These are phyloP conservation scores for Gracilinanus agilis DNA, from an alignment of 2,113 vertebrate species.

Conservation along the genomic window DNA sequence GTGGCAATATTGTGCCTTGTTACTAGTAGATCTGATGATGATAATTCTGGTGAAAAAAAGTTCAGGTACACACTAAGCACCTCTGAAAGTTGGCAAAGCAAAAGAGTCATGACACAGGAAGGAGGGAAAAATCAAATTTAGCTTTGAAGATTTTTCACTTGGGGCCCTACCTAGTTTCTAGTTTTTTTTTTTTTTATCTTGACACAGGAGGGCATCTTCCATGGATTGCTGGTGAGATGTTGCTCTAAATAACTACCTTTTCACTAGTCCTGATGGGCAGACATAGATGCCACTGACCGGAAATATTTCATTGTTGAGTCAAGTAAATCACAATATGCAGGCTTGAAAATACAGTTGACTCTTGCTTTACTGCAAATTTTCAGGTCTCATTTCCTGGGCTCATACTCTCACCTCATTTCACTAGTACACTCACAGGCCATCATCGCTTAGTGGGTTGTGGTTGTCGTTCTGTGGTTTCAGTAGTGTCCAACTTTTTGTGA, in stretches of 20 bases:
- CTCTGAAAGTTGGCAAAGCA: slow-evolving; percentile 14
- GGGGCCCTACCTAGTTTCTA: background rate
- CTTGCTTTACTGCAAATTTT: slow-evolving; percentile 26
- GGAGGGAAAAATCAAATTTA: background rate
- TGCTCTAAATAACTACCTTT: background rate
- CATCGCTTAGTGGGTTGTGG: background rate
- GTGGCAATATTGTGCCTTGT: slow-evolving; percentile 3
- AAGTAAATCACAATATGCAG: background rate
- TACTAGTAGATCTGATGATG: background rate
- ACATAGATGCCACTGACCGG: background rate
- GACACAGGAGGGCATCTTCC: background rate
- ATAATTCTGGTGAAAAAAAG: slow-evolving; percentile 18
- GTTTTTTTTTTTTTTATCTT: slow-evolving; percentile 23
- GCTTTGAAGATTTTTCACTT: background rate
- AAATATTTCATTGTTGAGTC: background rate
- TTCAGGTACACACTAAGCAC: background rate
- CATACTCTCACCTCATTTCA: background rate
- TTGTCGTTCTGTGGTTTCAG: background rate
- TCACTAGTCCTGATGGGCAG: background rate
- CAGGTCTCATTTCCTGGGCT: background rate
- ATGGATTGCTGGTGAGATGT: background rate
- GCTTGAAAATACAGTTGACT: background rate
- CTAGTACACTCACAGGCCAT: background rate
- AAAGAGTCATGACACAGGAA: background rate
- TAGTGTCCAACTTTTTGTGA: too few species aligned